Evolutionary conservation across 1,140 invertebrate genomes (phyloP).

Genomic region (Drosophila ogumai): DNA sequence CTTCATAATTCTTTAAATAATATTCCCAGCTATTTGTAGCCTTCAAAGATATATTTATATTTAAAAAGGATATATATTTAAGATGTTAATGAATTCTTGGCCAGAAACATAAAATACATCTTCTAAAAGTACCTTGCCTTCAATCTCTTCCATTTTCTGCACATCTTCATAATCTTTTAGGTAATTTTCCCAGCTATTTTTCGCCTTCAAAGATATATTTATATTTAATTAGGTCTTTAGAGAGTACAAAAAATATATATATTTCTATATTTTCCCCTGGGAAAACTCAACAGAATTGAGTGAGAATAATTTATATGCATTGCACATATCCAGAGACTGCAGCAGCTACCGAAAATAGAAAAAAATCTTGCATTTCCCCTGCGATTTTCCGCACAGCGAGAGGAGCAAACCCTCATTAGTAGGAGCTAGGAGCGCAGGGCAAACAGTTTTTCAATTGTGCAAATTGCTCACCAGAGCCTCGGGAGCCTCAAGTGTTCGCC

Average conservation of each 20-base stretch:
- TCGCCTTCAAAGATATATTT: not conserved
- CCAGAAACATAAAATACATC: not conserved
- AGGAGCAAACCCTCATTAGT: conserved; percentile 30
- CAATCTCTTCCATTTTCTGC: not conserved
- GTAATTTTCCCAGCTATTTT: not conserved
- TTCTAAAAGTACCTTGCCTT: not conserved
- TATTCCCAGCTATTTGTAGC: not conserved
- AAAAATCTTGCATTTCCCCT: conserved; percentile 17
- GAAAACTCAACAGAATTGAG: conserved; percentile 20
- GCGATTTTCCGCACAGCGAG: conserved; percentile 14
- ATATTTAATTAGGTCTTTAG: conserved; percentile 18
- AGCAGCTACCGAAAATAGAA: conserved; percentile 33
- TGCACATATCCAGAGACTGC: conserved; percentile 18
- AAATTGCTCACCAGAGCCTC: conserved; percentile 48
- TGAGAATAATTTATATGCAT: conserved; percentile 40
- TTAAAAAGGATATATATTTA: not conserved
- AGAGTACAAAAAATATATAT: conserved; percentile 4
- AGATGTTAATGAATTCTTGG: not conserved
- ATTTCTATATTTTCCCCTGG: not conserved
- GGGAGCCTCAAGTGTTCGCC: conserved; percentile 39
- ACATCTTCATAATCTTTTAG: not conserved
- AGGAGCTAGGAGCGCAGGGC: conserved; percentile 33
- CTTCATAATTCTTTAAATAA: not conserved
- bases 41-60: not conserved
- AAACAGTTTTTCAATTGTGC: conserved; percentile 55